Percentiles rank a stretch among this genome's conserved stretches.
phyloP scores from a whole-genome alignment of 2,113 vertebrate species.

The Picathartes gymnocephalus region DNA sequence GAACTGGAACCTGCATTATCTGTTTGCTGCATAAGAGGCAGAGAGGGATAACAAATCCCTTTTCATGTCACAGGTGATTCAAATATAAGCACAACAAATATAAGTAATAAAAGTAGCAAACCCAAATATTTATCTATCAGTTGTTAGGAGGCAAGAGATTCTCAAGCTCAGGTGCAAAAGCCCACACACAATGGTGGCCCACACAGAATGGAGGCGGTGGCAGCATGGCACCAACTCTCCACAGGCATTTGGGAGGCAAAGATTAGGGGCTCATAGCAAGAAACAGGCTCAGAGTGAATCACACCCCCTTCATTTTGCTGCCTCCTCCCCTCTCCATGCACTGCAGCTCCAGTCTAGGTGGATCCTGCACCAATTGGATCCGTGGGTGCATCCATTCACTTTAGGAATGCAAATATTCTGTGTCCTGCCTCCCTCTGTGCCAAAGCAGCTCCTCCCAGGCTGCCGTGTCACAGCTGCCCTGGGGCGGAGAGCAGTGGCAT shows the following conservation, averaged over 20 bases:
- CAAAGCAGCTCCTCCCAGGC: background rate
- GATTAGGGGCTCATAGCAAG: background rate
- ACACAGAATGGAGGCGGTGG: background rate
- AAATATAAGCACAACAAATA: background rate
- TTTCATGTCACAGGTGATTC: background rate
- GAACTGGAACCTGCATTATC: constrained; percentile 55
- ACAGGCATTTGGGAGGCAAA: background rate
- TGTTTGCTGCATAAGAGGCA: constrained; percentile 32
- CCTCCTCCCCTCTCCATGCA: background rate
- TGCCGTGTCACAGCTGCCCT: background rate
- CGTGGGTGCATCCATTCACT: background rate
- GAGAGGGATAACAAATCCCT: background rate
- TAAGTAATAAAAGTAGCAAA: background rate
- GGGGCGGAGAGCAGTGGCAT: background rate
- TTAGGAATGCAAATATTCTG: fast-evolving
- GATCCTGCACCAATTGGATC: background rate
- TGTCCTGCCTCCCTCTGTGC: background rate
- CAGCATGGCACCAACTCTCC: background rate
- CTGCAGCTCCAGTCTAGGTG: background rate
- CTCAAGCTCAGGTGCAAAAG: background rate
- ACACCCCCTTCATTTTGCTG: background rate
- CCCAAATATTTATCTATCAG: background rate
- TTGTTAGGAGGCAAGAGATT: background rate
- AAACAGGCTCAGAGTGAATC: background rate
- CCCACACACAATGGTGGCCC: background rate